phyloP scores from a whole-genome alignment of 1,140 invertebrate genomes.

The Apis florea region DNA sequence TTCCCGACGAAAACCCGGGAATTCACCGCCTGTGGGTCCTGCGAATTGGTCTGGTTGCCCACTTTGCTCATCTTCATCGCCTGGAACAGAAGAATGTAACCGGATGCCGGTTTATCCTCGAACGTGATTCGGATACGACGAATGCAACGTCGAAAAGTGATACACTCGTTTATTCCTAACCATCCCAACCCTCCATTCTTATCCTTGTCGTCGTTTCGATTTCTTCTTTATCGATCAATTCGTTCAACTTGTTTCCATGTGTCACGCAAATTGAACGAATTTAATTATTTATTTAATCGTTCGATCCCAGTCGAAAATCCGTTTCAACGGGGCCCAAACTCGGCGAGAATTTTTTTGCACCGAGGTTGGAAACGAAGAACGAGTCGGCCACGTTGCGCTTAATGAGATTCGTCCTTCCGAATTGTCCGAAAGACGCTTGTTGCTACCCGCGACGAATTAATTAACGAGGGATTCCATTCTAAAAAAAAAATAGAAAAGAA shows the following conservation, averaged over 20 bases:
- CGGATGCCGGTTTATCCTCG: slow-evolving; percentile 28
- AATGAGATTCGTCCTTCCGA: slow-evolving; percentile 36
- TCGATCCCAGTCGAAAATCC: too few species aligned
- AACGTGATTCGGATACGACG: slow-evolving; percentile 39
- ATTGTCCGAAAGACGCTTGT: slow-evolving; percentile 16
- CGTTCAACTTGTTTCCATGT: too few species aligned
- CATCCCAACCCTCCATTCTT: too few species aligned
- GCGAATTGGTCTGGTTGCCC: slow-evolving; percentile 92
- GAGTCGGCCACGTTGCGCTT: neutral
- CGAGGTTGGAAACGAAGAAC: too few species aligned
- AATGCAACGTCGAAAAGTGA: slow-evolving; percentile 30
- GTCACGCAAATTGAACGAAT: too few species aligned
- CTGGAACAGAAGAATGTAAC: slow-evolving; percentile 68
- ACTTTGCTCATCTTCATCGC: slow-evolving; percentile 91
- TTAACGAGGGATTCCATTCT: slow-evolving; percentile 10
- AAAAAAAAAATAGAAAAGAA: too few species aligned
- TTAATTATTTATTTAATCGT: too few species aligned
- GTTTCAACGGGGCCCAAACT: too few species aligned
- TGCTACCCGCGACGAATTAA: slow-evolving; percentile 7
- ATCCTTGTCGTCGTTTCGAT: too few species aligned
- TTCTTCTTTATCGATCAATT: too few species aligned
- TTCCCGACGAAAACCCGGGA: slow-evolving; percentile 94
- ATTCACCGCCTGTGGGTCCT: slow-evolving; percentile 93
- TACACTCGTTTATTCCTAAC: slow-evolving; percentile 15
- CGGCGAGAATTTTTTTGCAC: too few species aligned